Evolutionary conservation across 2,797 vertebrate genomes (phyloP), one percentile per base, ranked within the genome.

Genomic region (Arvicola amphibius): DNA sequence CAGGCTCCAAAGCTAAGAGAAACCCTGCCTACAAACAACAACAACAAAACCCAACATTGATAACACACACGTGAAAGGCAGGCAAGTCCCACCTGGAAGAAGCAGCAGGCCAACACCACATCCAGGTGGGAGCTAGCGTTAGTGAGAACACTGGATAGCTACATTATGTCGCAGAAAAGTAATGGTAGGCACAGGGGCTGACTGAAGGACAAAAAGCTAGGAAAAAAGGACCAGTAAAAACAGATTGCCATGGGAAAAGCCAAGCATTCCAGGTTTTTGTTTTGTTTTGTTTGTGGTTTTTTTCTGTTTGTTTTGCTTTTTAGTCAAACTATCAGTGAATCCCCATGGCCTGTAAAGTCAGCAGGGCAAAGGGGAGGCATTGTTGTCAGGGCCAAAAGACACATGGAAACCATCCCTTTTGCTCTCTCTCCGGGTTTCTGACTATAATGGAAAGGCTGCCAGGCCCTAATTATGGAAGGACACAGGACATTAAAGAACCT

Each of bases 381-480:
- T 29, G 21, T 40, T 29, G 27, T 78, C 77, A 93, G 48, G 63
- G 34, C 59, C 65, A 53, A 79, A 53, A 79, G 69, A 69, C 92
- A 23, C 76, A 11, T 48, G 78, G 51, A 88, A 76, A 53, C 43
- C 43, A 13, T 19, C 88, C 19, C 53, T 83, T 92, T 91, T 71
- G 51, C 90, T 92, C 27, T 40, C 95, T 94, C 88, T 93, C 89
- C 16, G 46, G 10, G 96, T 91, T 77, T 88, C 94, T 67, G 94
- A 96, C 97, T 96, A 51, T 97, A 98, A 97, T 86, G 81, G 51
- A 97, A 98, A 92, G 96, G 89, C 73, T 97, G 89, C 97, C 95
- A 97, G 97, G 98, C 94, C 27, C 97, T 97, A 98, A 97, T 97
- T 97, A 94, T 81, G 97, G 97, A 94, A 94, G 96, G 94, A 94